phyloP scores from a whole-genome alignment of 2,797 vertebrate species.

The Dendrocincla tyrannina region DNA sequence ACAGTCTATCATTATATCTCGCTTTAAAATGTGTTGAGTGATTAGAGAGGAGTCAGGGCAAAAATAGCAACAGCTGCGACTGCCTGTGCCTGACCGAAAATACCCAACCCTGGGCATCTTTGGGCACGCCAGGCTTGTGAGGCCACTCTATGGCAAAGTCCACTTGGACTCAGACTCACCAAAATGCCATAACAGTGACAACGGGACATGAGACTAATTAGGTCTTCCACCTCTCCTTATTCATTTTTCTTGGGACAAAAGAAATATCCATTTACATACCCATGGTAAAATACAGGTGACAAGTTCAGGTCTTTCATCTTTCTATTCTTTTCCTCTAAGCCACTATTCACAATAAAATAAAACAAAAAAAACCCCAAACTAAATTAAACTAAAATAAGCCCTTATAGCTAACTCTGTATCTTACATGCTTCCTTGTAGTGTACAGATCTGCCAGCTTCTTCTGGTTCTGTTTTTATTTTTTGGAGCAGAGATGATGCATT shows the following conservation, averaged over 20 bases:
- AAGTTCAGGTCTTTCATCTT: background rate
- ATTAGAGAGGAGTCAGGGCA: slow-evolving; percentile 65
- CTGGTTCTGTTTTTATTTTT: background rate
- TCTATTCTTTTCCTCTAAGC: background rate
- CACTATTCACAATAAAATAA: background rate
- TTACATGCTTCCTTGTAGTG: background rate
- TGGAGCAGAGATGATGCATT: background rate
- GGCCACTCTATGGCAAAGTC: background rate
- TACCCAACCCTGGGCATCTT: background rate
- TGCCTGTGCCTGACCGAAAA: slow-evolving; percentile 34
- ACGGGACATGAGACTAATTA: background rate
- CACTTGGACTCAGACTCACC: background rate
- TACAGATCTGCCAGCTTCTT: background rate
- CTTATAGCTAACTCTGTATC: background rate
- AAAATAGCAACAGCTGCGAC: slow-evolving; percentile 53
- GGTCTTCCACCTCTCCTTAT: background rate
- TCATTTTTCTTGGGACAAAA: background rate
- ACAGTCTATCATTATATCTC: slow-evolving; percentile 58
- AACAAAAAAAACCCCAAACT: background rate
- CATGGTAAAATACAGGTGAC: background rate
- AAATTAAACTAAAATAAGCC: background rate
- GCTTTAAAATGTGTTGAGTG: slow-evolving; percentile 71
- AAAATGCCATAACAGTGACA: background rate
- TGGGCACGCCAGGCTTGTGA: background rate
- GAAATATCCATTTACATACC: rapidly evolving